Percentiles rank a stretch among this genome's conserved stretches.
Evolutionary conservation across 2,888 invertebrate species (phyloP).

Genomic region (Papilio protenor): DNA sequence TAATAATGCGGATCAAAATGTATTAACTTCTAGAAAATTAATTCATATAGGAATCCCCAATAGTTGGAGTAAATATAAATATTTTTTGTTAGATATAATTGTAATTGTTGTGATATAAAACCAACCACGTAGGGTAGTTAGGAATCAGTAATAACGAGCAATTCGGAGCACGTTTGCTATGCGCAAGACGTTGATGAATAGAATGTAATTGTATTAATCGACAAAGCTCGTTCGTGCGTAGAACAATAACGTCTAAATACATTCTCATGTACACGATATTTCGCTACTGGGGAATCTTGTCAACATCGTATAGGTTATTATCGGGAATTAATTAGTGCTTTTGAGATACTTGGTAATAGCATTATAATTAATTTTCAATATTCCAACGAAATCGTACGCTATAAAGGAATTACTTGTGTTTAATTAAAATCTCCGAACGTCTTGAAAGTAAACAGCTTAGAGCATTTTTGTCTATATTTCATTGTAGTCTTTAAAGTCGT

Average conservation of each 20-base stretch:
- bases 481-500: too few species aligned
- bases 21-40: too few species aligned
- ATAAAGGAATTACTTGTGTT: neutral
- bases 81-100: neutral
- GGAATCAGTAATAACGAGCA: slow-evolving; percentile 19
- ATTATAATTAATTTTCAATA: slow-evolving; percentile 13
- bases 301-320: slow-evolving; percentile 20
- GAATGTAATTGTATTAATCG: slow-evolving; percentile 37
- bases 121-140: neutral
- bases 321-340: slow-evolving; percentile 20
- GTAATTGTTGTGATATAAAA: neutral
- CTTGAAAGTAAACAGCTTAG: too few species aligned
- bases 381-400: neutral
- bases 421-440: too few species aligned
- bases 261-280: slow-evolving; percentile 20
- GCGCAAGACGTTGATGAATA: slow-evolving; percentile 38
- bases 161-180: slow-evolving; percentile 30
- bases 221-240: slow-evolving; percentile 38
- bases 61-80: too few species aligned
- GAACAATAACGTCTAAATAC: slow-evolving; percentile 33
- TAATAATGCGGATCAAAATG: neutral
- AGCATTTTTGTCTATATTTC: too few species aligned
- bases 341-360: neutral
- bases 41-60: too few species aligned
- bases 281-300: slow-evolving; percentile 24